Evolutionary conservation across 2,797 vertebrate genomes (phyloP).

Genomic region (Pangasius sanitwongsei): DNA sequence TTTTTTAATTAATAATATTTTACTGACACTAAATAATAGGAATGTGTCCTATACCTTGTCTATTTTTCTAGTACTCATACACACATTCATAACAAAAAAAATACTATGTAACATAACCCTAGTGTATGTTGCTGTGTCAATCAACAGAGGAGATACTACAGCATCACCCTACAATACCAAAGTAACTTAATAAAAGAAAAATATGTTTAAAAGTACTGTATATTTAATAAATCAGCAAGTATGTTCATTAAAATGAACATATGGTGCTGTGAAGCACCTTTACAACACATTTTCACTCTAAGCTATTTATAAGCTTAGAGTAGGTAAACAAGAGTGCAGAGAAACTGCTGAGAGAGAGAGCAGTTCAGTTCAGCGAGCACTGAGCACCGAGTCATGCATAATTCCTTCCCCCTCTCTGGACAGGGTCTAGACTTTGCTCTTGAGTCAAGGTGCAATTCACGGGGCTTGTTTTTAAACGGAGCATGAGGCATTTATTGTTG

Average conservation of each 20-base stretch:
- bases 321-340: neutral
- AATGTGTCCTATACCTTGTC: neutral
- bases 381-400: neutral
- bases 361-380: neutral
- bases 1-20: neutral
- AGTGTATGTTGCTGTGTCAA: neutral
- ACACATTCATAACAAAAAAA: neutral
- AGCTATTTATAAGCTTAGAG: neutral
- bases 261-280: too few species aligned
- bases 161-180: neutral
- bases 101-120: neutral
- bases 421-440: neutral
- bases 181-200: neutral
- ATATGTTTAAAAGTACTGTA: neutral
- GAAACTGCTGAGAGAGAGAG: neutral
- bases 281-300: too few species aligned
- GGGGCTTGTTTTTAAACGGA: neutral
- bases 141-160: neutral
- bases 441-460: neutral
- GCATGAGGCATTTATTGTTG: neutral
- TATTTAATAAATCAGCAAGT: too few species aligned
- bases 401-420: neutral
- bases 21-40: neutral
- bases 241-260: too few species aligned
- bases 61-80: neutral